Conservation (phyloP, 2,113 vertebrate genomes). For the Stigmatopora argus region DNA sequence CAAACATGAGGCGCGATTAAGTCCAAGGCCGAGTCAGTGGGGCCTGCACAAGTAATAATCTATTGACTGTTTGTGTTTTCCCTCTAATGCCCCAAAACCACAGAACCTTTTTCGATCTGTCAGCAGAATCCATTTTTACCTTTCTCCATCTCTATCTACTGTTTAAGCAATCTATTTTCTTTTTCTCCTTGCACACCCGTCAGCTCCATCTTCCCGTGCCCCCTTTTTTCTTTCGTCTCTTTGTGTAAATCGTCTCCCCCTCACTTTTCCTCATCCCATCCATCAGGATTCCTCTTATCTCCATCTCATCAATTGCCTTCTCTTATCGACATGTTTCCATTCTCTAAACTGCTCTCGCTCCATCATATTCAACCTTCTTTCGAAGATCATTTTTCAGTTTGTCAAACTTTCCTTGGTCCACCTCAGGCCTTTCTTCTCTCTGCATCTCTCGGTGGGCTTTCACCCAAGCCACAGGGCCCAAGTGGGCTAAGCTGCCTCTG, state of each 20-base stretch:
- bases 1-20: conserved; percentile 49
- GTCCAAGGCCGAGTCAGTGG: conserved; percentile 49
- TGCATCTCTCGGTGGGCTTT: conserved; percentile 40
- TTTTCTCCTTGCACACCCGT: conserved; percentile 38
- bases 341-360: conserved; percentile 68
- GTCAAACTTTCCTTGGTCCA: conserved; percentile 32
- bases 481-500: conserved; percentile 59
- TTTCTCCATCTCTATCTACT: conserved; percentile 56
- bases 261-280: conserved; percentile 53
- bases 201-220: conserved; percentile 53
- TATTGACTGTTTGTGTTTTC: conserved; percentile 64
- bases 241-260: conserved; percentile 42
- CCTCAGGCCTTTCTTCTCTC: conserved; percentile 38
- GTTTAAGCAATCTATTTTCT: conserved; percentile 54
- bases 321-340: conserved; percentile 75
- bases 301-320: conserved; percentile 61
- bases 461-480: conserved; percentile 35
- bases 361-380: conserved; percentile 65
- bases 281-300: conserved; percentile 68
- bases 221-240: conserved; percentile 56
- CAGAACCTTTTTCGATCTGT: conserved; percentile 61
- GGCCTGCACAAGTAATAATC: conserved; percentile 59
- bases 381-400: conserved; percentile 60
- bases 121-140: conserved; percentile 58
- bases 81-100: conserved; percentile 55